These are phyloP conservation scores for Protobothrops flavoviridis DNA, from an alignment of 2,113 vertebrate species.

Conservation along the genomic window DNA sequence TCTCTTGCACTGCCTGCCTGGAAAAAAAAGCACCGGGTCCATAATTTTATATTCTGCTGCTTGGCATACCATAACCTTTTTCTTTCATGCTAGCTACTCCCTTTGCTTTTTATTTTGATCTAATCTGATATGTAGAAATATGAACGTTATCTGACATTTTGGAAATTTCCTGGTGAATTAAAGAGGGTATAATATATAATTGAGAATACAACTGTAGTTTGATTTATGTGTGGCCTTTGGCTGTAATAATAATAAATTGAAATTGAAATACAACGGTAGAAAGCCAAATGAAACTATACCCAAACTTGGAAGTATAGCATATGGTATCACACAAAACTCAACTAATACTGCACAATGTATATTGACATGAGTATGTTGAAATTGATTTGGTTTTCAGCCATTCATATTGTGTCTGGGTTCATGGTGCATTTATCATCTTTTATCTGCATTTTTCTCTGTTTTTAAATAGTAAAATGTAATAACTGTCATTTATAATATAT, in stretches of 20 bases:
- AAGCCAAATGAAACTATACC: slow-evolving; percentile 17
- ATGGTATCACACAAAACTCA: slow-evolving; percentile 34
- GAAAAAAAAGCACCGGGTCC: background rate
- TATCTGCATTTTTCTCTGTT: slow-evolving; percentile 30
- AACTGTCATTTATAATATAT: background rate
- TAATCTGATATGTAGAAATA: background rate
- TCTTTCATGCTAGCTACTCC: background rate
- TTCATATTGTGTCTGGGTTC: slow-evolving; percentile 23
- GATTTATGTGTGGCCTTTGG: no score
- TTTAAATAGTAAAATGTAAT: slow-evolving; percentile 30
- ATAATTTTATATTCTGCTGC: background rate
- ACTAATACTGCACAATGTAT: background rate
- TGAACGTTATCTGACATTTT: slow-evolving; percentile 45
- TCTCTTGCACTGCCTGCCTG: background rate
- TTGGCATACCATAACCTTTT: background rate
- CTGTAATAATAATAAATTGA: no score
- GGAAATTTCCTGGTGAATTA: slow-evolving; percentile 31
- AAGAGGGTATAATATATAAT: slow-evolving; percentile 15
- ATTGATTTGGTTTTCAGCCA: slow-evolving; percentile 9
- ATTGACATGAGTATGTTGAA: slow-evolving; percentile 14
- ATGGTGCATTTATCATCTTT: slow-evolving; percentile 27
- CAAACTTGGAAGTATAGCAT: slow-evolving; percentile 26
- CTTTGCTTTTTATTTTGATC: background rate
- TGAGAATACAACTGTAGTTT: background rate
- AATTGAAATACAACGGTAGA: background rate